These are phyloP conservation scores for Cheilosia vulpina DNA, from an alignment of 2,888 invertebrate genomes.

Conservation along the genomic window DNA sequence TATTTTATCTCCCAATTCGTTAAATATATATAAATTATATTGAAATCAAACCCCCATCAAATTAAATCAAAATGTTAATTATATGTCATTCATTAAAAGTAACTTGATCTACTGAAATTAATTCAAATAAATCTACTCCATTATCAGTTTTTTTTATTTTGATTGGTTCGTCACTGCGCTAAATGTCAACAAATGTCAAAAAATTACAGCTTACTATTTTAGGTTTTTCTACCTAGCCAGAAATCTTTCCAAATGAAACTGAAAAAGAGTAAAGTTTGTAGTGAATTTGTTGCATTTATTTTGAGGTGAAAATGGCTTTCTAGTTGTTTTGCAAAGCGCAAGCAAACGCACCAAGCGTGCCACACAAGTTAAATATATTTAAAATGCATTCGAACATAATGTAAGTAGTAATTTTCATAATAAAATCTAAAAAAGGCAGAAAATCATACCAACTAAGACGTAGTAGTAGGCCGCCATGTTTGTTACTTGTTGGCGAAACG, in stretches of 20 bases:
- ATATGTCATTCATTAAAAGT: no score
- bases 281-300: conserved; percentile 80
- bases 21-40: no score
- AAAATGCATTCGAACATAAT: conserved; percentile 80
- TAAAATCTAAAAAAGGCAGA: conserved; percentile 19
- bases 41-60: no score
- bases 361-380: conserved; percentile 78
- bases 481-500: conserved; percentile 72
- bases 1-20: no score
- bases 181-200: conserved; percentile 37
- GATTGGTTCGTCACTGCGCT: conserved; percentile 11
- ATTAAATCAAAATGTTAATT: no score
- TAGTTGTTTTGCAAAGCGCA: conserved; percentile 85
- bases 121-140: not conserved
- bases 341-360: conserved; percentile 81
- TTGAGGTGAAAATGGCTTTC: conserved; percentile 89
- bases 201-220: conserved; percentile 31
- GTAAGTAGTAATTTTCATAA: conserved; percentile 78
- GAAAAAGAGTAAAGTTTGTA: conserved; percentile 80
- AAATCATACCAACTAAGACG: conserved; percentile 14
- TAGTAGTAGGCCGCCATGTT: conserved; percentile 42
- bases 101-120: not conserved
- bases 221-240: conserved; percentile 17
- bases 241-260: conserved; percentile 81
- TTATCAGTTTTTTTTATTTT: not conserved